A percentile compares a stretch with the other conserved stretches of the same genome.
These are phyloP conservation scores for Menidia menidia DNA, from an alignment of 2,797 vertebrate species.

Conservation along the genomic window DNA sequence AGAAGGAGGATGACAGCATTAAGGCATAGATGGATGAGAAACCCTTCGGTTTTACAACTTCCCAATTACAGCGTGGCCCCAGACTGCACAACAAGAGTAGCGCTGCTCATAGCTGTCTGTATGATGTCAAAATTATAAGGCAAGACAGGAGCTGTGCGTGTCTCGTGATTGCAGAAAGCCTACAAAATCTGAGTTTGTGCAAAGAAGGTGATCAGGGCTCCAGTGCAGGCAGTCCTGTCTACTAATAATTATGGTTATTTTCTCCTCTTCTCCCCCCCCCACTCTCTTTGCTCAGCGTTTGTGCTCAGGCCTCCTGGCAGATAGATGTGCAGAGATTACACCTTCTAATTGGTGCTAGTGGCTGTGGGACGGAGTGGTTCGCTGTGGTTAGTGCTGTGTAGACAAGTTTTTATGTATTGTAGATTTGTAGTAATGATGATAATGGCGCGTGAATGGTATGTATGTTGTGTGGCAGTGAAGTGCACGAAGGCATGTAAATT, in stretches of 20 bases:
- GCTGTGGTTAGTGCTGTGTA: slow-evolving; percentile 66
- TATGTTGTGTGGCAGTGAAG: slow-evolving; percentile 37
- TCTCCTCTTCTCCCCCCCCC: slow-evolving; percentile 49
- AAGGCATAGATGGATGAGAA: slow-evolving; percentile 58
- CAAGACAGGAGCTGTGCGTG: slow-evolving; percentile 39
- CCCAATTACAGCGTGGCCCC: slow-evolving; percentile 49
- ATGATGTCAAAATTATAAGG: slow-evolving; percentile 52
- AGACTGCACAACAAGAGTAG: slow-evolving; percentile 48
- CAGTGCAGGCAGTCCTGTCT: slow-evolving; percentile 69
- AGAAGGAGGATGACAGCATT: slow-evolving; percentile 64
- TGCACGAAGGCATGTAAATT: slow-evolving; percentile 28
- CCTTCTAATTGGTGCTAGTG: slow-evolving; percentile 76
- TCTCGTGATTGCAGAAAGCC: slow-evolving; percentile 40
- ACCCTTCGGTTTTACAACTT: slow-evolving; percentile 63
- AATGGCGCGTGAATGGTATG: slow-evolving; percentile 47
- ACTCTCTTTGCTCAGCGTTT: slow-evolving; percentile 71
- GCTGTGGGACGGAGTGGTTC: slow-evolving; percentile 59
- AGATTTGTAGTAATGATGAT: slow-evolving; percentile 58
- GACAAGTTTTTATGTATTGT: slow-evolving; percentile 58
- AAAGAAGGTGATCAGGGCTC: slow-evolving; percentile 73
- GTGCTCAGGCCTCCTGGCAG: slow-evolving; percentile 72
- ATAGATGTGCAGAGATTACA: slow-evolving; percentile 78
- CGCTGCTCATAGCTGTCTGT: slow-evolving; percentile 24
- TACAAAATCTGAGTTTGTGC: slow-evolving; percentile 28
- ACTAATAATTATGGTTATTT: slow-evolving; percentile 75